A percentile compares a stretch with the other conserved stretches of the same genome.
Evolutionary conservation across 2,888 invertebrate genomes (phyloP).

Genomic region (Miltochrista miniata): DNA sequence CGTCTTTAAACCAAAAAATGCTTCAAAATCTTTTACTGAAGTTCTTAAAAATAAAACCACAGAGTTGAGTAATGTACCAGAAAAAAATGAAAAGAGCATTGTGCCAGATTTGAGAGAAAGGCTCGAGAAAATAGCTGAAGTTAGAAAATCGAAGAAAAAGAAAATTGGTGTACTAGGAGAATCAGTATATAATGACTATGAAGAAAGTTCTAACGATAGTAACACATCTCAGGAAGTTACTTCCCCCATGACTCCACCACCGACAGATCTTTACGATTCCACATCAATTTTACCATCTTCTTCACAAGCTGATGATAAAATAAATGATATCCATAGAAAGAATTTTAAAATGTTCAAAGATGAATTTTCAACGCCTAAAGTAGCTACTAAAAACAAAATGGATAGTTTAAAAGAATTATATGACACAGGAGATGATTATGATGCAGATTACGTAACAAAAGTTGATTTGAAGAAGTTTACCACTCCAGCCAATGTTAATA

Average conservation of each 20-base stretch:
- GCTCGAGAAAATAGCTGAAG: slow-evolving; percentile 72
- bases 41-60: slow-evolving; percentile 74
- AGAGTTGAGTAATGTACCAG: slow-evolving; percentile 54
- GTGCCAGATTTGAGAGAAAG: slow-evolving; percentile 64
- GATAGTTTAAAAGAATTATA: slow-evolving; percentile 60
- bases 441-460: slow-evolving; percentile 63
- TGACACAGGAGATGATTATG: slow-evolving; percentile 64
- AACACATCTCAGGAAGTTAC: slow-evolving; percentile 23
- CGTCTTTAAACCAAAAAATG: slow-evolving; percentile 75
- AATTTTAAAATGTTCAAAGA: slow-evolving; percentile 21
- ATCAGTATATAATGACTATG: slow-evolving; percentile 64
- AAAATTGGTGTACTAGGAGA: slow-evolving; percentile 61
- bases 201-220: slow-evolving; percentile 58
- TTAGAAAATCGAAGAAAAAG: slow-evolving; percentile 69
- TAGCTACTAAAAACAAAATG: slow-evolving; percentile 43
- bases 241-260: slow-evolving; percentile 13
- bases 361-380: slow-evolving; percentile 29
- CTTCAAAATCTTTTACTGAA: slow-evolving; percentile 73
- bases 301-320: slow-evolving; percentile 11
- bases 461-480: slow-evolving; percentile 67
- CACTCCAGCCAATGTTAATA: background rate
- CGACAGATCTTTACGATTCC: slow-evolving; percentile 3
- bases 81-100: slow-evolving; percentile 56
- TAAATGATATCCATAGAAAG: slow-evolving; percentile 21
- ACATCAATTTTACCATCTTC: slow-evolving; percentile 13